phyloP scores from a whole-genome alignment of 2,113 vertebrate genomes.

The Ptyas mucosa region DNA sequence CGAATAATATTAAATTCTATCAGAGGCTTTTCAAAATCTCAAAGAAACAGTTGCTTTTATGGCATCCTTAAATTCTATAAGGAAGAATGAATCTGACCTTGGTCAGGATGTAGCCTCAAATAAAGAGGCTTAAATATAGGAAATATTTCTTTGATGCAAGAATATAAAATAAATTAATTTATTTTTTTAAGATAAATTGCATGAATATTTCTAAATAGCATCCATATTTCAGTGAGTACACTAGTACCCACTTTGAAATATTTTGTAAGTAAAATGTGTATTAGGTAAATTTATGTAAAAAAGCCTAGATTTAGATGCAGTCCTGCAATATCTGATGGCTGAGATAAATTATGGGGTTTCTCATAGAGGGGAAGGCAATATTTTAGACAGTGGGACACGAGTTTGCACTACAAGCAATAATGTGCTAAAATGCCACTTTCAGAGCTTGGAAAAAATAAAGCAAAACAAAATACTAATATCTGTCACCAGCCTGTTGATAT shows the following conservation, averaged over 20 bases:
- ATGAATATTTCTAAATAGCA: not conserved
- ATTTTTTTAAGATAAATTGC: not conserved
- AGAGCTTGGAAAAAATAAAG: not conserved
- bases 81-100: not conserved
- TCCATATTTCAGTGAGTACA: not conserved
- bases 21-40: not conserved
- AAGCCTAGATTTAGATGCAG: not conserved
- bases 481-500: not conserved
- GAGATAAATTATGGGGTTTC: not conserved
- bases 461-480: not conserved
- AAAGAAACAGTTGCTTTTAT: not conserved
- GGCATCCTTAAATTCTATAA: not conserved
- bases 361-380: not conserved
- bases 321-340: not conserved
- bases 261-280: not conserved
- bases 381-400: not conserved
- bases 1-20: not conserved
- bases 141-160: not conserved
- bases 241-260: not conserved
- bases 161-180: not conserved
- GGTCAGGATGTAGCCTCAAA: not conserved
- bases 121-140: not conserved
- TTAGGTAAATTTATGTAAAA: not conserved
- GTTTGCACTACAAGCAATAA: not conserved
- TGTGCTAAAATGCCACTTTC: not conserved